phyloP scores from a whole-genome alignment of 2,797 vertebrate species.

The Ambastaia sidthimunki region DNA sequence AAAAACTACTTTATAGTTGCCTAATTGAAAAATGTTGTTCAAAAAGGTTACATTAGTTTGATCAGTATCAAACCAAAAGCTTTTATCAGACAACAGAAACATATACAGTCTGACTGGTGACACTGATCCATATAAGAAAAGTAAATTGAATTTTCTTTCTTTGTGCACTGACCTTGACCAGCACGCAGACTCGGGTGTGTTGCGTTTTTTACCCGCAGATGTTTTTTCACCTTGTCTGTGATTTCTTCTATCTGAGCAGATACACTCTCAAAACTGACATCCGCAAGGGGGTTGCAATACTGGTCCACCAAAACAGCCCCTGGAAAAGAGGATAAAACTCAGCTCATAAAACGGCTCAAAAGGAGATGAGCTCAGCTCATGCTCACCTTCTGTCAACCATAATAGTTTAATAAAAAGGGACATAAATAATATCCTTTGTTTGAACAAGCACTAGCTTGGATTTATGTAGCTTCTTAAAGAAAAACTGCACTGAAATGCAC shows the following conservation, averaged over 20 bases:
- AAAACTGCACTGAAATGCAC: too few species aligned
- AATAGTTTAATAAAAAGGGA: too few species aligned
- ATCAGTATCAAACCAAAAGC: not conserved
- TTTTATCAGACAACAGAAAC: constrained; percentile 2
- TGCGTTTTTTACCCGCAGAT: constrained; percentile 83
- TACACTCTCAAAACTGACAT: constrained; percentile 84
- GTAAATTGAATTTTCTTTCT: constrained; percentile 15
- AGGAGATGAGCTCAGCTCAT: too few species aligned
- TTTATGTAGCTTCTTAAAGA: not conserved
- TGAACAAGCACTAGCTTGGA: too few species aligned
- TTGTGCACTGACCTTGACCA: constrained; percentile 79
- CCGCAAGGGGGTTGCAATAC: constrained; percentile 94
- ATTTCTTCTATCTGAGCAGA: constrained; percentile 88
- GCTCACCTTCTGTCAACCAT: too few species aligned
- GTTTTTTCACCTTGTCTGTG: constrained; percentile 87
- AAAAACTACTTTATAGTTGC: not conserved
- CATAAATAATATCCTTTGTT: too few species aligned
- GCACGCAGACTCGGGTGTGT: constrained; percentile 88
- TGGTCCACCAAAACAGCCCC: constrained; percentile 94
- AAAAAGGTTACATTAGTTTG: not conserved
- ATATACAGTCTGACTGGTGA: not conserved
- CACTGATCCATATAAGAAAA: not conserved
- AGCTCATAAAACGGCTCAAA: too few species aligned
- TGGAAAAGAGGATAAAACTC: constrained; percentile 63
- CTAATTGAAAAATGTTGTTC: not conserved